Evolutionary conservation across 2,888 invertebrate species (phyloP), one percentile per base, ranked within the genome.

Genomic region (Caenorhabditis sinica): DNA sequence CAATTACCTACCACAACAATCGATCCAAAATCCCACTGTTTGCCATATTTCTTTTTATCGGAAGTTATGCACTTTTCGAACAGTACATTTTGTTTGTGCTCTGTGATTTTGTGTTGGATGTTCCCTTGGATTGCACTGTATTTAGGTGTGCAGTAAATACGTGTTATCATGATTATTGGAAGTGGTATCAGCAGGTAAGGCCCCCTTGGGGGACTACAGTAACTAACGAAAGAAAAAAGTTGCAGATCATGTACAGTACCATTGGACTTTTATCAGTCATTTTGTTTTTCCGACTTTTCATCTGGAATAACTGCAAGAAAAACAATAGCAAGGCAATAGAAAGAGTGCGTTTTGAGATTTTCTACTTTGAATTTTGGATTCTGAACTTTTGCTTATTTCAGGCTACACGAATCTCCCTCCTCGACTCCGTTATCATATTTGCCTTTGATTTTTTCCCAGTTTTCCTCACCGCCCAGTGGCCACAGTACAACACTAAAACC

Each of bases 111-210:
- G 66, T 6, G n/a, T 2, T 49, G 1, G 66, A 49, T 49, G 13
- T 66, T 43, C 65, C 65, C 17, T 13, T 65, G 0, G 45, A 45
- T 13, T 65, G 65, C n/a, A 65, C 15, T 15, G 45, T n/a, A 3
- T 65, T 65, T 20, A 15, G 65, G 15, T 65, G 65, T 28, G 45
- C 45, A 6, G 28, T 65, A 15, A 28, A 20, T 8, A 28, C 45
- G 4, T 65, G 65, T 20, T 65, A 65, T 45, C 65, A 65, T 25
- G n/a, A 65, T 11, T 65, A 65, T 45, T 65, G 65, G 65, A 65
- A 65, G 17, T 65, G 65, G 65, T 65, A 65, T 65, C 45, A 65
- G 9, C 65, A 65, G 65, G 65, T 65, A 6, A 20, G 30, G n/a
- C 1, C 53, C 2, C 3, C 11, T 23, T 20, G 11, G n/a, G n/a